phyloP scores from a whole-genome alignment of 2,888 invertebrate species.

The Conistra vaccinii region DNA sequence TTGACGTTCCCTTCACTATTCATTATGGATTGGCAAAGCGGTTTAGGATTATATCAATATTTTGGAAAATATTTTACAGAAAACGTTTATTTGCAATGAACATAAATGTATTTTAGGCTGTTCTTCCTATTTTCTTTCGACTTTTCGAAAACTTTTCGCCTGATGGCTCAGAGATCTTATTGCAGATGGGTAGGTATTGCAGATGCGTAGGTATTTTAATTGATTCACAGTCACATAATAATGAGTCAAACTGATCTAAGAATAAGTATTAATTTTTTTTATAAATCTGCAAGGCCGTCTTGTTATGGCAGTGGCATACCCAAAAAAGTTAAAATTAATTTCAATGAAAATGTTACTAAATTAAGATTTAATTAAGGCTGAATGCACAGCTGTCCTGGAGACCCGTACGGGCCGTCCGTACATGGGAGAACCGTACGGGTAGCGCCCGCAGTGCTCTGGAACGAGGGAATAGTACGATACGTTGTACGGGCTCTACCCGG shows the following conservation, averaged over 20 bases:
- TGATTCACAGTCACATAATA: not conserved
- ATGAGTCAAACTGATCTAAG: not conserved
- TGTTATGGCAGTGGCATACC: not conserved
- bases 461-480: too few relatives aligned
- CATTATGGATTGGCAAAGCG: not conserved
- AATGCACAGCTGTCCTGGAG: too few relatives aligned
- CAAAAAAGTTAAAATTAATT: too few relatives aligned
- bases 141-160: not conserved
- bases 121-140: not conserved
- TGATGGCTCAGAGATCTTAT: not conserved
- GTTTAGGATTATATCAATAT: not conserved
- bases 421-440: too few relatives aligned
- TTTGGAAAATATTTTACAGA: not conserved
- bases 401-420: too few relatives aligned
- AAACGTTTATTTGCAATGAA: not conserved
- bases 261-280: not conserved
- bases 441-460: too few relatives aligned
- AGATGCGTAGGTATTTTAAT: not conserved
- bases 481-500: too few relatives aligned
- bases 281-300: not conserved
- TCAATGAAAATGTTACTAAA: not conserved
- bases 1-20: not conserved
- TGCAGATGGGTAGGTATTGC: not conserved
- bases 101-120: not conserved
- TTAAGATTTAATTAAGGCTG: not conserved